These are phyloP conservation scores for Erethizon dorsatum DNA, from an alignment of 2,797 vertebrate genomes.

Conservation along the genomic window DNA sequence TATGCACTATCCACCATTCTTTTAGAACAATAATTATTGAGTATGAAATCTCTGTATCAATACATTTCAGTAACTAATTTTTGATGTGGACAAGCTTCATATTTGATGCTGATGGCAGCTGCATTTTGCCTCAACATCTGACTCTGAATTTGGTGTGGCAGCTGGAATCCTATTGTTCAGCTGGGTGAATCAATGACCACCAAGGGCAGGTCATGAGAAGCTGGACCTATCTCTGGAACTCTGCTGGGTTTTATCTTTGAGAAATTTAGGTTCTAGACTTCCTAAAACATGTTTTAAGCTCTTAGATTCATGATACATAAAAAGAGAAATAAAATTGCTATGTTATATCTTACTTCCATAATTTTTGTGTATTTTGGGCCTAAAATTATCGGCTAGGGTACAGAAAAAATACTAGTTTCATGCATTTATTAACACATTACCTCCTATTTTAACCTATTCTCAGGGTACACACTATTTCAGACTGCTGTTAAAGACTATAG, in stretches of 20 bases:
- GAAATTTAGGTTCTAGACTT: not conserved
- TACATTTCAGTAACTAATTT: conserved; percentile 6
- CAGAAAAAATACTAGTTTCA: not conserved
- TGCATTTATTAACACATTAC: not conserved
- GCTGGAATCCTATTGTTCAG: not conserved
- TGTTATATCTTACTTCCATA: not conserved
- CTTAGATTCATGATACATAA: not conserved
- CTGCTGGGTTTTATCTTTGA: not conserved
- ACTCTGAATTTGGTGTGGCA: not conserved
- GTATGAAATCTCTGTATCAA: not conserved
- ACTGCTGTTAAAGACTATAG: not conserved
- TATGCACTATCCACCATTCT: not conserved
- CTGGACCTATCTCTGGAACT: not conserved
- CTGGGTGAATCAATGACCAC: not conserved
- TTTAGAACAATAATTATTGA: not conserved
- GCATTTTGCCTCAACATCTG: not conserved
- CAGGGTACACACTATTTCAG: not conserved
- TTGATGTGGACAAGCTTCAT: not conserved
- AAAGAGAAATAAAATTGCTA: not conserved
- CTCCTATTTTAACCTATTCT: conserved; percentile 13
- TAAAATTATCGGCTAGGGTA: not conserved
- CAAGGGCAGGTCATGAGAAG: not conserved
- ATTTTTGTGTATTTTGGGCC: conserved; percentile 22
- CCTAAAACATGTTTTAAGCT: conserved; percentile 11
- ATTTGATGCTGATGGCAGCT: not conserved